phyloP scores from a whole-genome alignment of 2,113 vertebrate genomes.

The Saccopteryx bilineata region DNA sequence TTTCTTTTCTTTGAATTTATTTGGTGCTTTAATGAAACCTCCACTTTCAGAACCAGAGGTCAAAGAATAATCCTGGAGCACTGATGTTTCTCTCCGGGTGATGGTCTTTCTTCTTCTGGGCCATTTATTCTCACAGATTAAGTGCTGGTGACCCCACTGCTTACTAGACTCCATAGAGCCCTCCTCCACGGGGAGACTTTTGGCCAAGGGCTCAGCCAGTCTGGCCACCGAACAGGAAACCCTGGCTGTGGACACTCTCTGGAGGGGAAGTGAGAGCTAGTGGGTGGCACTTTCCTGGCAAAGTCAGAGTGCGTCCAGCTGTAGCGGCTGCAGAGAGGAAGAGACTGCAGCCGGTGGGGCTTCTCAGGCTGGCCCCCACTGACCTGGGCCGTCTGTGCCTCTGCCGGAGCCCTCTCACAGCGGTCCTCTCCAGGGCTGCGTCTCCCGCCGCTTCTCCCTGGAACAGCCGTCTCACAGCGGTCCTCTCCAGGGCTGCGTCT shows the following conservation, averaged over 20 bases:
- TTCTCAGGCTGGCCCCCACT: fast-evolving
- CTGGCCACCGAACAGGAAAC: background rate
- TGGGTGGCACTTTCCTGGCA: background rate
- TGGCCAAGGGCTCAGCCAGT: background rate
- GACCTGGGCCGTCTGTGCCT: background rate
- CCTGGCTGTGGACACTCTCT: background rate
- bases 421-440: background rate
- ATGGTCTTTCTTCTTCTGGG: conserved; percentile 44
- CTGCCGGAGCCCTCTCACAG: background rate
- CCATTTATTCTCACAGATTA: conserved; percentile 52
- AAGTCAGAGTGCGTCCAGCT: background rate
- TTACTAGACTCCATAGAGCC: background rate
- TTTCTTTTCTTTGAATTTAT: conserved; percentile 47
- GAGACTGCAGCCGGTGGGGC: too few species aligned
- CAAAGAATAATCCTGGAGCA: background rate
- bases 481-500: too few species aligned
- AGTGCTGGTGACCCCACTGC: background rate
- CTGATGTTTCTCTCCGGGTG: background rate
- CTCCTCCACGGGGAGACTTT: background rate
- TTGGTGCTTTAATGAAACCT: background rate
- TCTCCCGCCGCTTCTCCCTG: too few species aligned
- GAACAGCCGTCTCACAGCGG: too few species aligned
- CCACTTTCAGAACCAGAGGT: background rate
- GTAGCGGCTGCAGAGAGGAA: background rate
- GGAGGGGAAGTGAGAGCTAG: background rate